Conservation (phyloP, 1,140 invertebrate species). For the Drosophila carrolli region DNA sequence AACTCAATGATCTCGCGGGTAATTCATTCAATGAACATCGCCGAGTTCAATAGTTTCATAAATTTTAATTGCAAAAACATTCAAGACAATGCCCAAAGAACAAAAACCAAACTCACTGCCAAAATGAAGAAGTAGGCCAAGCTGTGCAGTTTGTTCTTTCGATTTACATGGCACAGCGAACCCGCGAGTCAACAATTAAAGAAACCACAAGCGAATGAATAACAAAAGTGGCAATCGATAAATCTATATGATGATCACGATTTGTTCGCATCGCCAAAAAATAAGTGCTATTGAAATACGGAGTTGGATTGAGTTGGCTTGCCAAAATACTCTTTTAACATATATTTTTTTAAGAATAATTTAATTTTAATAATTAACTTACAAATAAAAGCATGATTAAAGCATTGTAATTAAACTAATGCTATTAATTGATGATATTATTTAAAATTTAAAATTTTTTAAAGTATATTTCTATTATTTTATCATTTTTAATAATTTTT, state of each 20-base stretch:
- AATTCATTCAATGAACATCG: conserved; percentile 65
- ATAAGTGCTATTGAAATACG: background rate
- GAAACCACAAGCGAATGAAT: conserved; percentile 35
- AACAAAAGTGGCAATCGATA: conserved; percentile 35
- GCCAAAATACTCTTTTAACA: background rate
- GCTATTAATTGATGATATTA: too few relatives aligned
- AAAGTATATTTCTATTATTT: too few relatives aligned
- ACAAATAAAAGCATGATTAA: too few relatives aligned
- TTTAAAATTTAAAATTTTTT: too few relatives aligned
- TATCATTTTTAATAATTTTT: too few relatives aligned
- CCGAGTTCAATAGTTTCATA: conserved; percentile 78
- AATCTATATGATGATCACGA: conserved; percentile 53
- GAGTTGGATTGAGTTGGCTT: background rate
- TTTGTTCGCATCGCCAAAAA: conserved; percentile 20
- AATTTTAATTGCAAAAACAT: conserved; percentile 80
- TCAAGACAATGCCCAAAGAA: conserved; percentile 25
- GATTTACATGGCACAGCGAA: conserved; percentile 56
- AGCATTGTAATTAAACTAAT: too few relatives aligned
- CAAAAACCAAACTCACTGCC: conserved; percentile 1
- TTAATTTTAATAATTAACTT: too few relatives aligned
- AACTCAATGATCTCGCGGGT: conserved; percentile 20
- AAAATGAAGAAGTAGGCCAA: conserved; percentile 67
- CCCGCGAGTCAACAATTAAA: conserved; percentile 33
- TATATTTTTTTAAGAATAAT: too few relatives aligned
- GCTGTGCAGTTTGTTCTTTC: conserved; percentile 47